A percentile compares a stretch with the other conserved stretches of the same genome.
Evolutionary conservation across 2,797 vertebrate genomes (phyloP).

Genomic region (Pseudopleuronectes americanus): DNA sequence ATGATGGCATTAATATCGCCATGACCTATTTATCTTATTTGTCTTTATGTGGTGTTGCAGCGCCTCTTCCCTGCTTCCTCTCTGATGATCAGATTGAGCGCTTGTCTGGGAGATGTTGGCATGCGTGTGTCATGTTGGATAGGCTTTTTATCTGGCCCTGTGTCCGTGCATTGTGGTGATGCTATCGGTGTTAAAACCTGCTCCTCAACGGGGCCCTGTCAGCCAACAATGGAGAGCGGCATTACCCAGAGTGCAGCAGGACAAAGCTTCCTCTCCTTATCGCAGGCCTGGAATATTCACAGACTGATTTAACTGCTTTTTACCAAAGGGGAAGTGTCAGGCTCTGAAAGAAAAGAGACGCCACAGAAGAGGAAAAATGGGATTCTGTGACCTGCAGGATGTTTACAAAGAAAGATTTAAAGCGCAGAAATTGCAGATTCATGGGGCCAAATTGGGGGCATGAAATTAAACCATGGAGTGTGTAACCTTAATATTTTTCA

Average conservation of each 20-base stretch:
- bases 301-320: slow-evolving; percentile 77
- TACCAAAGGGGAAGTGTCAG: slow-evolving; percentile 67
- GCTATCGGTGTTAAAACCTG: slow-evolving; percentile 79
- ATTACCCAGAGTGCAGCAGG: slow-evolving; percentile 82
- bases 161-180: slow-evolving; percentile 79
- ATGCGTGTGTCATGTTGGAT: slow-evolving; percentile 76
- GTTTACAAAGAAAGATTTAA: slow-evolving; percentile 57
- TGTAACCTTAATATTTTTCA: slow-evolving; percentile 29
- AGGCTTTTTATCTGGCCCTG: slow-evolving; percentile 78
- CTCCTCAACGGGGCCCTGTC: slow-evolving; percentile 81
- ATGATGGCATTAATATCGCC: slow-evolving; percentile 64
- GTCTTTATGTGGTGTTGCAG: slow-evolving; percentile 73
- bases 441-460: slow-evolving; percentile 44
- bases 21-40: slow-evolving; percentile 73
- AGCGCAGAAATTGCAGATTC: slow-evolving; percentile 50
- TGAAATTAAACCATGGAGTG: slow-evolving; percentile 32
- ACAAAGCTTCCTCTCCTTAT: slow-evolving; percentile 78
- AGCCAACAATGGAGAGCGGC: slow-evolving; percentile 81
- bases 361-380: slow-evolving; percentile 38
- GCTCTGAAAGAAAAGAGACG: slow-evolving; percentile 56
- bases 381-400: slow-evolving; percentile 52
- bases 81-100: slow-evolving; percentile 73
- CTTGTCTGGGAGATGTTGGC: slow-evolving; percentile 75
- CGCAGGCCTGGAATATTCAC: slow-evolving; percentile 78
- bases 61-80: slow-evolving; percentile 62